These are phyloP conservation scores for Drosophila pallidifrons DNA, from an alignment of 1,140 invertebrate species.

Conservation along the genomic window DNA sequence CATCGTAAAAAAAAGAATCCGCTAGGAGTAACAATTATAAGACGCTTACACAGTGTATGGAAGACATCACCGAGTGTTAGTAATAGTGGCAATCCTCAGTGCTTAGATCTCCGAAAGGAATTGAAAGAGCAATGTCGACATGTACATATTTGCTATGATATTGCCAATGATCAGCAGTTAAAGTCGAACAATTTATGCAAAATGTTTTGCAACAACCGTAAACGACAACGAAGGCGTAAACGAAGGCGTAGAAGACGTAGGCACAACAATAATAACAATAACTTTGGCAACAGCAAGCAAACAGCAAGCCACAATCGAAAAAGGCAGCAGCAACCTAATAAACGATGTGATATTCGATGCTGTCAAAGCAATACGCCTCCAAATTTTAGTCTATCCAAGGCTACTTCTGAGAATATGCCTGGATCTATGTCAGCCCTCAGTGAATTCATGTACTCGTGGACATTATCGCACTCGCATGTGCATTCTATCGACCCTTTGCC, in stretches of 20 bases:
- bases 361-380: background rate
- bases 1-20: slow-evolving; percentile 6
- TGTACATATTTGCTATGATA: slow-evolving; percentile 43
- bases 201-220: slow-evolving; percentile 71
- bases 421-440: slow-evolving; percentile 29
- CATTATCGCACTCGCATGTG: slow-evolving; percentile 1
- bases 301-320: slow-evolving; percentile 10
- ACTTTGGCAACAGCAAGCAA: slow-evolving; percentile 26
- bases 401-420: slow-evolving; percentile 27
- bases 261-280: slow-evolving; percentile 47
- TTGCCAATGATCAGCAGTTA: slow-evolving; percentile 69
- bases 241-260: slow-evolving; percentile 47
- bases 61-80: slow-evolving; percentile 7
- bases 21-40: background rate
- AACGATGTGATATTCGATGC: background rate
- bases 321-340: background rate
- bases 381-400: slow-evolving; percentile 7
- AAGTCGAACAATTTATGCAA: slow-evolving; percentile 70
- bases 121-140: slow-evolving; percentile 50
- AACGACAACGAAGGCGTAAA: slow-evolving; percentile 55
- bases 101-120: slow-evolving; percentile 21
- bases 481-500: slow-evolving; percentile 39
- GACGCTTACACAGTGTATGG: background rate
- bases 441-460: slow-evolving; percentile 36
- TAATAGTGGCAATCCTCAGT: slow-evolving; percentile 10